A percentile compares a stretch with the other conserved stretches of the same genome.
phyloP scores from a whole-genome alignment of 1,140 invertebrate species.

The Copidosoma floridanum region DNA sequence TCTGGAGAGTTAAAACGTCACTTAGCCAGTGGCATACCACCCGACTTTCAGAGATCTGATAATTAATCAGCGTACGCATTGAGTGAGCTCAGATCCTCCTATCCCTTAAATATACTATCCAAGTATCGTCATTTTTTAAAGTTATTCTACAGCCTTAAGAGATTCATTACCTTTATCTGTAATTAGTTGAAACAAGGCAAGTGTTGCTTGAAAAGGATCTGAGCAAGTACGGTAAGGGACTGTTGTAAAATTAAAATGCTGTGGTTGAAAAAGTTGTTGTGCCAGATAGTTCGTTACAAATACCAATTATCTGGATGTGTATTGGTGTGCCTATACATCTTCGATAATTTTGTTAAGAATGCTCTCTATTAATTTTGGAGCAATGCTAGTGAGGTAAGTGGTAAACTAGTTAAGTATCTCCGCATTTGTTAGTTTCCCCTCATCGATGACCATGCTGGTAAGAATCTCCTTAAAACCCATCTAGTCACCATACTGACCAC shows the following conservation, averaged over 20 bases:
- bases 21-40: neutral
- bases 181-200: conserved; percentile 35
- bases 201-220: conserved; percentile 40
- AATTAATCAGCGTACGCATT: no score
- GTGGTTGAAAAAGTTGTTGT: conserved; percentile 22
- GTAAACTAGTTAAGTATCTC: no score
- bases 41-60: neutral
- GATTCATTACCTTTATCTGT: conserved; percentile 32
- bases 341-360: conserved; percentile 34
- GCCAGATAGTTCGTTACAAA: conserved; percentile 42
- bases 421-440: no score
- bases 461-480: no score
- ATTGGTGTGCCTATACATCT: conserved; percentile 43
- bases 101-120: conserved; percentile 38
- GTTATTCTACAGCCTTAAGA: conserved; percentile 21
- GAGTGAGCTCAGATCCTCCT: conserved; percentile 24
- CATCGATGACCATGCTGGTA: no score
- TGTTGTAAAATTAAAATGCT: no score
- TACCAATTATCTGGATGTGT: conserved; percentile 27
- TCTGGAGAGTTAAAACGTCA: neutral
- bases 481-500: no score
- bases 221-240: conserved; percentile 43
- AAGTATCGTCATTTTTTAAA: conserved; percentile 35
- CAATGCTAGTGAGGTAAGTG: no score
- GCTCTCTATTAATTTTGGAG: no score